phyloP scores from a whole-genome alignment of 2,113 vertebrate species.

The Prunella himalayana region DNA sequence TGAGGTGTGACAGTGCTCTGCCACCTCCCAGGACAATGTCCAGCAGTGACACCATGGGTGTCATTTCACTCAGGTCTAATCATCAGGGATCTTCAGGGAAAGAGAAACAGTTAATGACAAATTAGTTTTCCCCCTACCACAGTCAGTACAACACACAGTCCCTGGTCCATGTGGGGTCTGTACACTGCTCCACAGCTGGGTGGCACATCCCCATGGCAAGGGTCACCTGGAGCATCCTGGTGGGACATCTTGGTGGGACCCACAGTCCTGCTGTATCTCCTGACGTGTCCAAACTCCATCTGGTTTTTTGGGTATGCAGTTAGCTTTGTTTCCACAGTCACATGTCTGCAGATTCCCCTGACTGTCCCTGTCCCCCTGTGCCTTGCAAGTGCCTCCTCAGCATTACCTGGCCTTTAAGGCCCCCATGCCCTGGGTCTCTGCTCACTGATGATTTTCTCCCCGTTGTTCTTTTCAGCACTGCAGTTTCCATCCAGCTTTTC shows the following conservation, averaged over 20 bases:
- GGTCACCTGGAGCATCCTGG: background rate
- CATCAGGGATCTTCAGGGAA: background rate
- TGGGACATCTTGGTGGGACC: background rate
- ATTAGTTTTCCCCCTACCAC: background rate
- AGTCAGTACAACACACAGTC: background rate
- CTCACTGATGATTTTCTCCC: background rate
- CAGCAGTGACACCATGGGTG: rapidly evolving
- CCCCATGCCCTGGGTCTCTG: background rate
- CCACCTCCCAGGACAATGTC: background rate
- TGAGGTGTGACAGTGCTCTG: background rate
- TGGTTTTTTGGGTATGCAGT: background rate
- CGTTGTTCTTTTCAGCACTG: background rate
- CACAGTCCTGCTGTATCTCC: background rate
- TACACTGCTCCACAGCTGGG: background rate
- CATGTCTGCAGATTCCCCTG: background rate
- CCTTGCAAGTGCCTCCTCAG: background rate
- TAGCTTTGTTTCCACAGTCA: background rate
- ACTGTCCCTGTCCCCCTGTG: background rate
- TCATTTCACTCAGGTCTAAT: background rate
- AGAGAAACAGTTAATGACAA: background rate
- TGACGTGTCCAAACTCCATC: background rate
- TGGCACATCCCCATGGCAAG: background rate
- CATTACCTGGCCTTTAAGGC: background rate
- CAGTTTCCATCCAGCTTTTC: background rate
- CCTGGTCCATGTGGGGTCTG: rapidly evolving